Conservation (phyloP, 2,888 invertebrate species). For the Synanthedon andrenaeformis region DNA sequence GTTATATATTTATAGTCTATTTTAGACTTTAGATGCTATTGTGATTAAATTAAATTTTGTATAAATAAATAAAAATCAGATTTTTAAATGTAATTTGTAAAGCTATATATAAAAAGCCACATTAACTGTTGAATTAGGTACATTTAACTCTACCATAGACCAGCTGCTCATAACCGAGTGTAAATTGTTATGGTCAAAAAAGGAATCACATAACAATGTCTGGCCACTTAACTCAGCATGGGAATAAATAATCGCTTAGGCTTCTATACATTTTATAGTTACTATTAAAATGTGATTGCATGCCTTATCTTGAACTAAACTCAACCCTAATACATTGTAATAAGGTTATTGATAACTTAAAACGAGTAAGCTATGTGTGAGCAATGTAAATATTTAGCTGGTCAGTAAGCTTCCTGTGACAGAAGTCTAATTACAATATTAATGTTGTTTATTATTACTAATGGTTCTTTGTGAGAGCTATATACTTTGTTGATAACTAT, state of each 20-base stretch:
- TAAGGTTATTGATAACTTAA: background rate
- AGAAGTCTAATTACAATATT: background rate
- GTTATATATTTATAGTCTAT: no score
- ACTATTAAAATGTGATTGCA: background rate
- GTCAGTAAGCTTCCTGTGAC: background rate
- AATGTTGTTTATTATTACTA: background rate
- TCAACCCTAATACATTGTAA: background rate
- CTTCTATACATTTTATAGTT: background rate
- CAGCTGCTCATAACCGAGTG: background rate
- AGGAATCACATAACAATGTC: conserved; percentile 36
- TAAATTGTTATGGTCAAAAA: conserved; percentile 13
- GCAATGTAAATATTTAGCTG: background rate
- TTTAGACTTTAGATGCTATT: no score
- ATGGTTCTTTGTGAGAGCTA: background rate
- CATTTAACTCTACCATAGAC: background rate
- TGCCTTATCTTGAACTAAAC: background rate
- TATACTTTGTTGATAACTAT: background rate
- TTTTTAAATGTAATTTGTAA: no score
- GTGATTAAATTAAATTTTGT: no score
- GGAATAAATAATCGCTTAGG: conserved; percentile 18
- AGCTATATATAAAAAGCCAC: no score
- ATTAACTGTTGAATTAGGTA: no score
- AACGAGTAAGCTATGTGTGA: background rate
- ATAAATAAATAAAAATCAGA: no score
- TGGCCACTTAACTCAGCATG: conserved; percentile 27